Conservation (phyloP, 2,888 invertebrate species). For the Dicyrtoma fusca region DNA sequence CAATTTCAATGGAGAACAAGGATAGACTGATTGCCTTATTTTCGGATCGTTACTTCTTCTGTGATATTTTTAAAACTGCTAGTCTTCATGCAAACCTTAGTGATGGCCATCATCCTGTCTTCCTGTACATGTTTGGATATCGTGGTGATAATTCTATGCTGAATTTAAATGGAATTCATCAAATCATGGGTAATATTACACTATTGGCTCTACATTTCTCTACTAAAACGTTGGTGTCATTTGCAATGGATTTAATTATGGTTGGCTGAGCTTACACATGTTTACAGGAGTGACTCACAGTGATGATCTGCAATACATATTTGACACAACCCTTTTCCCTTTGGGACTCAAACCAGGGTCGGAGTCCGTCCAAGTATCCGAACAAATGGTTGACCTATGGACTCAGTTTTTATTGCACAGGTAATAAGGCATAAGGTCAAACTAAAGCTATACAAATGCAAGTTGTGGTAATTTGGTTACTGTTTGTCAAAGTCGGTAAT, state of each 20-base stretch:
- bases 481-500: background rate
- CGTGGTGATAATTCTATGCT: slow-evolving; percentile 3
- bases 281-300: background rate
- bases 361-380: background rate
- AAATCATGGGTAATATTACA: slow-evolving; percentile 13
- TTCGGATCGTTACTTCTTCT: slow-evolving; percentile 9
- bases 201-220: too few species aligned
- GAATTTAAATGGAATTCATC: background rate
- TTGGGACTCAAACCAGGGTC: slow-evolving; percentile 4
- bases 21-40: slow-evolving; percentile 13
- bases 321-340: slow-evolving; percentile 10
- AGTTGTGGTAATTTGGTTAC: too few species aligned
- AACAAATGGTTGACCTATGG: background rate
- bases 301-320: slow-evolving; percentile 14
- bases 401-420: background rate
- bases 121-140: slow-evolving; percentile 4
- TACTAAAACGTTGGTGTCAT: too few species aligned
- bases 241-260: too few species aligned
- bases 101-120: background rate
- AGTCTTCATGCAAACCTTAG: background rate
- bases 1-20: slow-evolving; percentile 10
- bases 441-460: too few species aligned
- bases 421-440: background rate
- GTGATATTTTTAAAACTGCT: background rate
- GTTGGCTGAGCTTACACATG: too few species aligned